Evolutionary conservation across 2,113 vertebrate species (phyloP).

Genomic region (Ascaphus truei): DNA sequence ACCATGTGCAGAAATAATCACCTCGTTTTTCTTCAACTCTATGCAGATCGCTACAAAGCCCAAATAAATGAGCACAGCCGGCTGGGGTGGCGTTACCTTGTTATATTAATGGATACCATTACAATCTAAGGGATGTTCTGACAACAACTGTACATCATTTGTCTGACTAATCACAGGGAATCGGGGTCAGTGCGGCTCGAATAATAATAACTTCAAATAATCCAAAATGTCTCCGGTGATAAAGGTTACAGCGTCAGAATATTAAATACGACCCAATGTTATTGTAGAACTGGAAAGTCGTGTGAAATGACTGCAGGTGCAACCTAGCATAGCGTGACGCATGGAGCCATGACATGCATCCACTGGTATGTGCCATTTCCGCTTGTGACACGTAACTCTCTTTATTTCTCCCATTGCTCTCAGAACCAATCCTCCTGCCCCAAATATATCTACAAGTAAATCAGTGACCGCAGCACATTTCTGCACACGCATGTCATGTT

Average conservation of each 20-base stretch:
- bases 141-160: slow-evolving; percentile 26
- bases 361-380: no score
- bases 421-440: no score
- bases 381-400: no score
- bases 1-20: not conserved
- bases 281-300: not conserved
- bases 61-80: slow-evolving; percentile 9
- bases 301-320: not conserved
- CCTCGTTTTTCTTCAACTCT: not conserved
- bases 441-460: no score
- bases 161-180: not conserved
- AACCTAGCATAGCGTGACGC: not conserved
- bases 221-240: not conserved
- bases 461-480: no score
- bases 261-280: not conserved
- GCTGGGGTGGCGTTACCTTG: not conserved
- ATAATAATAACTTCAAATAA: slow-evolving; percentile 16
- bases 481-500: no score
- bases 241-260: not conserved
- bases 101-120: slow-evolving; percentile 18
- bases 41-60: not conserved
- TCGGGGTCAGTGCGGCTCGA: slow-evolving; percentile 6
- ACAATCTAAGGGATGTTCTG: slow-evolving; percentile 6
- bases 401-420: no score
- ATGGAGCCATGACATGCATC: no score